phyloP scores from a whole-genome alignment of 1,140 invertebrate genomes.

The Ceratina japonica region DNA sequence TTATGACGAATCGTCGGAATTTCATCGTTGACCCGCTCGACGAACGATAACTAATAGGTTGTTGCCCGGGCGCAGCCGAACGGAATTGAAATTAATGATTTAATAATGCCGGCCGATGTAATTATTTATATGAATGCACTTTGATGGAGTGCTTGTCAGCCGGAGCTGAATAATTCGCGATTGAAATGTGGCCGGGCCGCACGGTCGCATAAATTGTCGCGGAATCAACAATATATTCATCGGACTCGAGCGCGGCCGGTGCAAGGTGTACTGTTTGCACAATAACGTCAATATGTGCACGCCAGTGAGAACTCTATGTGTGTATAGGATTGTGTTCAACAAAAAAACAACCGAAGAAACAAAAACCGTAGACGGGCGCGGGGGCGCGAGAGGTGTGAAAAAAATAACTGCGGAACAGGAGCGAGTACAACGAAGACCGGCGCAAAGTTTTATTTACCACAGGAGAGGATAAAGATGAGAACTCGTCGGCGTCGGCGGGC shows the following conservation, averaged over 20 bases:
- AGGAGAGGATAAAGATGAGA: neutral
- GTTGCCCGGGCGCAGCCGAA: constrained; percentile 49
- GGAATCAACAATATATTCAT: constrained; percentile 75
- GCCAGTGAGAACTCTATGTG: constrained; percentile 48
- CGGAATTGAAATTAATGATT: constrained; percentile 67
- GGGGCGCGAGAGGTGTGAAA: neutral
- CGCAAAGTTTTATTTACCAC: constrained; percentile 18
- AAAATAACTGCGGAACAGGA: neutral
- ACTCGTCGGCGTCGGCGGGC: neutral
- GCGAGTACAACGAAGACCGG: neutral
- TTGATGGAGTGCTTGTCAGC: constrained; percentile 69
- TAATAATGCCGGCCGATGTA: constrained; percentile 70
- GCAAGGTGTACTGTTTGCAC: constrained; percentile 53
- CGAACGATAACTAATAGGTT: constrained; percentile 65
- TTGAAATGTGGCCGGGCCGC: constrained; percentile 66
- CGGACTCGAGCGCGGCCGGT: constrained; percentile 31
- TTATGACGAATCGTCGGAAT: constrained; percentile 55
- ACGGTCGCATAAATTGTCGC: constrained; percentile 70
- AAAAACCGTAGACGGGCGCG: neutral
- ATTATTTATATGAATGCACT: constrained; percentile 73
- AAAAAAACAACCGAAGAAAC: constrained; percentile 3
- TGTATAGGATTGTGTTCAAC: constrained; percentile 20
- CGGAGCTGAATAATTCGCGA: constrained; percentile 69
- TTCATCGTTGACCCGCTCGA: constrained; percentile 51
- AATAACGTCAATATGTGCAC: constrained; percentile 63